Conservation (phyloP, 2,888 invertebrate species). For the Pseudococcus longispinus region DNA sequence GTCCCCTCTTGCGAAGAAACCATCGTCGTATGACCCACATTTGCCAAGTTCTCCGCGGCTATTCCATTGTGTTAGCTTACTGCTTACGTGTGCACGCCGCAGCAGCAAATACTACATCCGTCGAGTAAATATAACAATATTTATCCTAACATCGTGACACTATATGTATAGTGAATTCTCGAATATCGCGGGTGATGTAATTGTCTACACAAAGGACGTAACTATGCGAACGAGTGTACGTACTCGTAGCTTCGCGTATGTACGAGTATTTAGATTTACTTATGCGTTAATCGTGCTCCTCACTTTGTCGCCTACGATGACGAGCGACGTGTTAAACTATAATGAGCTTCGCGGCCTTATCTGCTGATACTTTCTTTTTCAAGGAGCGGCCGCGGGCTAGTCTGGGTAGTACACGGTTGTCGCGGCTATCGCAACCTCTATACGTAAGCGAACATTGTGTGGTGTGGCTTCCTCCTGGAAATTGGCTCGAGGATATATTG, state of each 20-base stretch:
- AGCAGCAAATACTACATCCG: not conserved
- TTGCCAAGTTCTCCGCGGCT: not conserved
- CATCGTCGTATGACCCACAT: not conserved
- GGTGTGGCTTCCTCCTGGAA: not conserved
- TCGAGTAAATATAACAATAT: constrained; percentile 28
- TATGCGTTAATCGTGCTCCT: not conserved
- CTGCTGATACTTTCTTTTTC: constrained; percentile 10
- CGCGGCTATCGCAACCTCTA: not conserved
- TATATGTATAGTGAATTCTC: constrained; percentile 1
- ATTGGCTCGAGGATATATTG: not conserved
- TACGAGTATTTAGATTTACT: not conserved
- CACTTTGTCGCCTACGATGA: constrained; percentile 20
- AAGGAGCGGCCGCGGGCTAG: not conserved
- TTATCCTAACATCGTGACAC: constrained; percentile 25
- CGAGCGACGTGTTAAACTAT: not conserved
- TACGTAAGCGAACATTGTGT: not conserved
- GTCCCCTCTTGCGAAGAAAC: not conserved
- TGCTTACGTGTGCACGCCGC: not conserved
- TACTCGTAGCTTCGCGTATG: no score
- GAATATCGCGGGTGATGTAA: constrained; percentile 10
- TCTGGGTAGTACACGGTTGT: not conserved
- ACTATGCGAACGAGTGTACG: not conserved
- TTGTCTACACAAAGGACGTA: not conserved
- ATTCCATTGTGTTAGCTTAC: not conserved
- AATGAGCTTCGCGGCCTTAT: constrained; percentile 10